A percentile compares a stretch with the other conserved stretches of the same genome.
Conservation (phyloP, 2,888 invertebrate species). For the Scaptodrosophila latifasciaeformis region DNA sequence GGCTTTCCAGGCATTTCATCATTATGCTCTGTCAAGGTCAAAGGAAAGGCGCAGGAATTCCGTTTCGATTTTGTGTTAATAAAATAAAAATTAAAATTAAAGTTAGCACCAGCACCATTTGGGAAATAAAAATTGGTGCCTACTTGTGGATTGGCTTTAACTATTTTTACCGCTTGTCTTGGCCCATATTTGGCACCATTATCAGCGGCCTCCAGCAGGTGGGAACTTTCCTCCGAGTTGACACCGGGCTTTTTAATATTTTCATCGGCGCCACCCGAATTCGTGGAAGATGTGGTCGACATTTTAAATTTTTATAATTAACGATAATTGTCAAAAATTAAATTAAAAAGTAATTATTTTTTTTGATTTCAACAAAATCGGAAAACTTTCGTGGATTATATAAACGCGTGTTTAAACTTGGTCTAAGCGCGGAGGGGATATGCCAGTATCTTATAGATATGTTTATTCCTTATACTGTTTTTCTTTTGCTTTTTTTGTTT, state of each 20-base stretch:
- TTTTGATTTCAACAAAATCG: neutral
- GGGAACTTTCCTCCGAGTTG: slow-evolving; percentile 70
- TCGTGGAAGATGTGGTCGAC: slow-evolving; percentile 51
- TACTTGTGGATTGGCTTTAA: slow-evolving; percentile 38
- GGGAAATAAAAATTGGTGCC: slow-evolving; percentile 9
- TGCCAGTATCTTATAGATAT: slow-evolving; percentile 33
- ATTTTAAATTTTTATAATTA: slow-evolving; percentile 24
- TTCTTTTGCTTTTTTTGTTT: slow-evolving; percentile 2
- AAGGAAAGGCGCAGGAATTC: neutral
- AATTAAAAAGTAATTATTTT: neutral
- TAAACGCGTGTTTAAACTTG: slow-evolving; percentile 19
- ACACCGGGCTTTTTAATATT: slow-evolving; percentile 46
- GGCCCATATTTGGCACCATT: slow-evolving; percentile 72
- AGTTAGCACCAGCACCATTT: slow-evolving; percentile 8
- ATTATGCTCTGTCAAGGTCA: slow-evolving; percentile 38
- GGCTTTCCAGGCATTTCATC: too few relatives aligned
- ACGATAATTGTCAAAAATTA: neutral
- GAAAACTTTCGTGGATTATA: too few relatives aligned
- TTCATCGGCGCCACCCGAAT: slow-evolving; percentile 50
- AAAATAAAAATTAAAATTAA: slow-evolving; percentile 16
- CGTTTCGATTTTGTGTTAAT: neutral
- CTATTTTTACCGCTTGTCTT: slow-evolving; percentile 70
- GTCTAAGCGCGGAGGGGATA: slow-evolving; percentile 1
- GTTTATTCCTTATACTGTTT: slow-evolving; percentile 19
- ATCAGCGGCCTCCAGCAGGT: slow-evolving; percentile 68